Evolutionary conservation across 2,113 vertebrate species (phyloP).

Genomic region (Numenius arquata): DNA sequence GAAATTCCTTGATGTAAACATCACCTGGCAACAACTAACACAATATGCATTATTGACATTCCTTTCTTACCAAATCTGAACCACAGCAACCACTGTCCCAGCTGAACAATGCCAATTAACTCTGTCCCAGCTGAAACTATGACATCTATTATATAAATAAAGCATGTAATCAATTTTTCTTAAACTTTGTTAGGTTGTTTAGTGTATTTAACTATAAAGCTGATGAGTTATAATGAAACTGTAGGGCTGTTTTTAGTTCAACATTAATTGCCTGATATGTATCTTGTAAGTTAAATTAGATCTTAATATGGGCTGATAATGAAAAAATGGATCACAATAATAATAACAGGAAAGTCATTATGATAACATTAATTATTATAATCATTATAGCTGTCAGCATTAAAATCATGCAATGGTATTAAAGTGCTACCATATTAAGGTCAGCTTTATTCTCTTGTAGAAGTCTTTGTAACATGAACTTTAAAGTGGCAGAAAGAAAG

Average conservation of each 20-base stretch:
- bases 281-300: conserved; percentile 37
- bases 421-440: neutral
- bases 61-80: neutral
- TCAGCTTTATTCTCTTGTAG: neutral
- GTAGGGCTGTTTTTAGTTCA: neutral
- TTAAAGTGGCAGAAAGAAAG: neutral
- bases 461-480: neutral
- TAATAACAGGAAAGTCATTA: conserved; percentile 48
- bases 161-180: neutral
- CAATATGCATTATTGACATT: neutral
- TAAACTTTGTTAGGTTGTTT: neutral
- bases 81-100: neutral
- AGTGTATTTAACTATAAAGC: neutral
- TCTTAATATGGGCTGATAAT: conserved; percentile 3
- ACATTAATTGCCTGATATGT: conserved; percentile 2
- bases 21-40: neutral
- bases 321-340: conserved; percentile 32
- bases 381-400: neutral
- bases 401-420: neutral
- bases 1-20: neutral
- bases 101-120: neutral
- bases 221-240: neutral
- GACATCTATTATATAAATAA: neutral
- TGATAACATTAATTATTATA: conserved; percentile 35
- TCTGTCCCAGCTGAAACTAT: neutral